Percentiles rank a stretch among this genome's conserved stretches.
Evolutionary conservation across 2,888 invertebrate genomes (phyloP).

Genomic region (Platycheirus rosarum): DNA sequence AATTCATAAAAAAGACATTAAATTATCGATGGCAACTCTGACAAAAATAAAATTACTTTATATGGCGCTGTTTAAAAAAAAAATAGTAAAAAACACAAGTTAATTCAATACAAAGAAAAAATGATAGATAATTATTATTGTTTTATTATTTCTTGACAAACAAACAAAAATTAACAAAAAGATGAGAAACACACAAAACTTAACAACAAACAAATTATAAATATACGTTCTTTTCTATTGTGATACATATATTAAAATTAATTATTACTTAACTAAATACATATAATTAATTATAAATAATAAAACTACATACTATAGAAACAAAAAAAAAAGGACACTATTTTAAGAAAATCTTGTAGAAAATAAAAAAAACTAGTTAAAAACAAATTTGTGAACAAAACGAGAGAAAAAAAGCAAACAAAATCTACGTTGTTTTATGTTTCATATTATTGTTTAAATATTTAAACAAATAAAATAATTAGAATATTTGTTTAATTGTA

Average conservation of each 20-base stretch:
- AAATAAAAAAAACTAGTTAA: conserved; percentile 64
- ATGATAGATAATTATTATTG: conserved; percentile 27
- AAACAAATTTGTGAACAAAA: conserved; percentile 68
- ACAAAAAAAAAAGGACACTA: conserved; percentile 70
- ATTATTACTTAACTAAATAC: conserved; percentile 71
- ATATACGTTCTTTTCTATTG: conserved; percentile 70
- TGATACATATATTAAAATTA: conserved; percentile 71
- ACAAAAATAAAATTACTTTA: neutral
- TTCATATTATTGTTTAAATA: conserved; percentile 47
- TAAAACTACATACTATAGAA: conserved; percentile 59
- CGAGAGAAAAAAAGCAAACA: conserved; percentile 48
- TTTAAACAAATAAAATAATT: conserved; percentile 26
- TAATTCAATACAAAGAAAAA: conserved; percentile 18
- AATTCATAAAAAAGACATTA: no score
- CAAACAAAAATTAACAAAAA: conserved; percentile 16
- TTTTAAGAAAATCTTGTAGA: conserved; percentile 72
- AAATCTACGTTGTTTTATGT: conserved; percentile 41
- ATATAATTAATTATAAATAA: conserved; percentile 67
- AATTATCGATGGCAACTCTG: neutral
- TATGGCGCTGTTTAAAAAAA: neutral
- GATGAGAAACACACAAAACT: conserved; percentile 45
- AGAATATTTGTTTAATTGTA: conserved; percentile 53
- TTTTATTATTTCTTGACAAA: conserved; percentile 13
- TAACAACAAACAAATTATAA: conserved; percentile 47
- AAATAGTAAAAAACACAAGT: conserved; percentile 7